Conservation (phyloP, 2,888 invertebrate genomes). For the Muscina levida region DNA sequence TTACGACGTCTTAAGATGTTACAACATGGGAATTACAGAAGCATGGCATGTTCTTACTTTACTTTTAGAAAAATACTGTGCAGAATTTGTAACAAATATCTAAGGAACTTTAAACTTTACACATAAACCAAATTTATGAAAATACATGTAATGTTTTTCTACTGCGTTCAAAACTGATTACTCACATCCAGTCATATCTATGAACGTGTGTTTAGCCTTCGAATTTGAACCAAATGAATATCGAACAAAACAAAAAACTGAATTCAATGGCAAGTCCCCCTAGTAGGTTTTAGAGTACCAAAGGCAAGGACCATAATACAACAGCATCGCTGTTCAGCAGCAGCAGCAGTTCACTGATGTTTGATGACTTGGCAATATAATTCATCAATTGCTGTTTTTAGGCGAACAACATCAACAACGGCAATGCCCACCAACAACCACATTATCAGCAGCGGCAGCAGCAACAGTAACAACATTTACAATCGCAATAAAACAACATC, state of each 20-base stretch:
- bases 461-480: conserved; percentile 37
- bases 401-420: neutral
- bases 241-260: conserved; percentile 58
- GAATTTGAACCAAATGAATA: conserved; percentile 39
- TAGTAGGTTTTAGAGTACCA: conserved; percentile 66
- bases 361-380: conserved; percentile 78
- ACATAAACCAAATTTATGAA: neutral
- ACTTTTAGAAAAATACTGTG: no score
- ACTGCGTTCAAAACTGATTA: conserved; percentile 29
- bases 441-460: neutral
- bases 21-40: neutral
- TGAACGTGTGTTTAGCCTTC: conserved; percentile 74
- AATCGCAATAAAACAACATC: conserved; percentile 61
- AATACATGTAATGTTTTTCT: neutral
- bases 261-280: conserved; percentile 76
- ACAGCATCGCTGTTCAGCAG: no score
- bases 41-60: no score
- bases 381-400: conserved; percentile 67
- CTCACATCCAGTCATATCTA: conserved; percentile 67
- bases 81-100: neutral
- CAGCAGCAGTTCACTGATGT: conserved; percentile 68
- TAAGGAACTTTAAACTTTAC: neutral
- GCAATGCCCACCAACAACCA: neutral
- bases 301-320: conserved; percentile 69
- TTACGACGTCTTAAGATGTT: conserved; percentile 38